Conservation (phyloP, 2,888 invertebrate genomes). For the Rhingia rostrata region DNA sequence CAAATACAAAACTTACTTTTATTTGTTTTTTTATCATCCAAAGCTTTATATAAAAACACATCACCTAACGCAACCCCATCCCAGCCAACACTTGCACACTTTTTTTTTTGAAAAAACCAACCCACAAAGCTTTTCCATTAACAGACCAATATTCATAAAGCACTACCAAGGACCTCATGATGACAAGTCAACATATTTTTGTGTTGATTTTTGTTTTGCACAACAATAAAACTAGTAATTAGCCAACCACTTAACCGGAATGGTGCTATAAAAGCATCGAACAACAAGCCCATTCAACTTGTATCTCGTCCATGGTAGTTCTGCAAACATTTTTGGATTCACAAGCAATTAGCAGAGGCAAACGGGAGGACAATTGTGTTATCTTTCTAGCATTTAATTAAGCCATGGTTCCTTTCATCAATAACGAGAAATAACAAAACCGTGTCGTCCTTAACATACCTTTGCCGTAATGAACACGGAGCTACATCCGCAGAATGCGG, state of each 20-base stretch:
- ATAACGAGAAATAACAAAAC: slow-evolving; percentile 50
- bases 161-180: background rate
- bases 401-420: slow-evolving; percentile 60
- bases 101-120: no score
- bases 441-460: slow-evolving; percentile 15
- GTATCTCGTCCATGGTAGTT: slow-evolving; percentile 18
- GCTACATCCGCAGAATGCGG: slow-evolving; percentile 20
- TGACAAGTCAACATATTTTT: slow-evolving; percentile 16
- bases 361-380: slow-evolving; percentile 53
- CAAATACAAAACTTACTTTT: no score
- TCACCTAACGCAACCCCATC: no score
- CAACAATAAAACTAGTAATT: slow-evolving; percentile 35
- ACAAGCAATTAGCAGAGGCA: slow-evolving; percentile 64
- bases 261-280: slow-evolving; percentile 27
- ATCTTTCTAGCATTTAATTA: slow-evolving; percentile 66
- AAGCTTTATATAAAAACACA: no score
- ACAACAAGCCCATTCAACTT: slow-evolving; percentile 31
- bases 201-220: slow-evolving; percentile 10
- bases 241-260: slow-evolving; percentile 48
- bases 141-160: no score
- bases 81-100: no score
- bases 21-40: no score
- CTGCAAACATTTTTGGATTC: slow-evolving; percentile 49
- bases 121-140: no score
- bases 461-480: slow-evolving; percentile 9